Conservation (phyloP, 2,888 invertebrate genomes). For the Campoplex capitator region DNA sequence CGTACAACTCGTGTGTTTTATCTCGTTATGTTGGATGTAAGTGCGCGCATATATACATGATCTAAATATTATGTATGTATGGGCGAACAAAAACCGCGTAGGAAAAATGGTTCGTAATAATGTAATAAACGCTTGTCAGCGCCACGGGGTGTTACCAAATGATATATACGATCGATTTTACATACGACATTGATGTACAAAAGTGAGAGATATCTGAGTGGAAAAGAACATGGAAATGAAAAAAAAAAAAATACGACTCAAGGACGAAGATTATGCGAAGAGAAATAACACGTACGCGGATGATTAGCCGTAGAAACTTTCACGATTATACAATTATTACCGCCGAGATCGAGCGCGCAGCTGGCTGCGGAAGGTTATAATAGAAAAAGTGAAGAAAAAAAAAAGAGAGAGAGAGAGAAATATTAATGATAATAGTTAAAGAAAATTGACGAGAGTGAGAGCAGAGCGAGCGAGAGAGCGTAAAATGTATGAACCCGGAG, state of each 20-base stretch:
- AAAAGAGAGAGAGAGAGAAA: constrained; percentile 8
- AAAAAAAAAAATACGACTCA: not conserved
- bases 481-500: constrained; percentile 59
- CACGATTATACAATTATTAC: constrained; percentile 69
- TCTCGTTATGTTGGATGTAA: constrained; percentile 40
- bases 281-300: constrained; percentile 23
- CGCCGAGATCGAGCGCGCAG: constrained; percentile 80
- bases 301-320: constrained; percentile 63
- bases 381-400: constrained; percentile 29
- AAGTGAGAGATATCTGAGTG: constrained; percentile 14
- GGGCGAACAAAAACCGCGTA: constrained; percentile 3
- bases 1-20: constrained; percentile 52
- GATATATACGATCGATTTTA: constrained; percentile 40
- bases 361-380: constrained; percentile 81
- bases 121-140: constrained; percentile 24
- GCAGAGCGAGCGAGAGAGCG: constrained; percentile 20
- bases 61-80: constrained; percentile 35
- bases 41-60: constrained; percentile 25
- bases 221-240: constrained; percentile 1
- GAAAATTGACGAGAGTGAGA: constrained; percentile 14
- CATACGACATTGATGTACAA: constrained; percentile 16
- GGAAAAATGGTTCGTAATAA: constrained; percentile 47
- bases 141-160: constrained; percentile 8
- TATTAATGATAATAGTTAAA: constrained; percentile 48
- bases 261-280: not conserved